Base-by-base conservation (phyloP, 1,140 invertebrate species). In the Steinernema khuongi region DNA sequence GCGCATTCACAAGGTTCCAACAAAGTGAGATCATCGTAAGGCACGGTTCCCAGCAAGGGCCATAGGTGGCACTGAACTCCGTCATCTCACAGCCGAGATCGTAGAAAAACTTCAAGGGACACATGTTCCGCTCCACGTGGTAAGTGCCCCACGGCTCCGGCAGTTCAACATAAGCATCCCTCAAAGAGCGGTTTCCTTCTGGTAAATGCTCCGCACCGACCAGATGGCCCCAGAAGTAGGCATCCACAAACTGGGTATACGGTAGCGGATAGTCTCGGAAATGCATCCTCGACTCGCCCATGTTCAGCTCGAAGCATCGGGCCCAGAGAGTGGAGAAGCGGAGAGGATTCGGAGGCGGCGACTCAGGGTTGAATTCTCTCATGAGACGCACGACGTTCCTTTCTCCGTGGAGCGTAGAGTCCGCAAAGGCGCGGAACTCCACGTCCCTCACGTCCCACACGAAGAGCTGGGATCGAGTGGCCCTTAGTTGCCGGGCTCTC, bases 11-110 rank as follows among this genome's bases (percentile, higher is more conserved):
- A 86, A 90, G 88, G 87, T 89, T 86, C 85, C 87, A 83, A 89
- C 92, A 91, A 18, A 96, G 87, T 85, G 94, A 96, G 80, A 93
- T 94, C 83, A 98, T 94, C 0, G 95, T 93, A 78, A 98, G 91
- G 0, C 96, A 92, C 0, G 96, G 94, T 83, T 99, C 96, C 96
- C 96, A 99, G 86, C 95, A 98, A 0, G 94, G 93, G 0, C 96
- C 96, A 86, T 98, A 97, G 0, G 94, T 94, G 83, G 95, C 92
- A 81, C 91, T 91, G 79, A 91, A 93, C 76, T 91, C 90, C 68
- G 75, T 31, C 86, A 79, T 79, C 88, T 88, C 88, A 81, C 92
- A 94, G 85, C 93, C 94, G n/a, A 99, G 89, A 87, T 99, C 96
- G 85, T 98, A 94, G 86, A 96, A 99, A 87, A 95, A 97, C 85